Percentiles rank a stretch among this genome's conserved stretches.
phyloP scores from a whole-genome alignment of 2,113 vertebrate genomes.

The Oncorhynchus gorbuscha region DNA sequence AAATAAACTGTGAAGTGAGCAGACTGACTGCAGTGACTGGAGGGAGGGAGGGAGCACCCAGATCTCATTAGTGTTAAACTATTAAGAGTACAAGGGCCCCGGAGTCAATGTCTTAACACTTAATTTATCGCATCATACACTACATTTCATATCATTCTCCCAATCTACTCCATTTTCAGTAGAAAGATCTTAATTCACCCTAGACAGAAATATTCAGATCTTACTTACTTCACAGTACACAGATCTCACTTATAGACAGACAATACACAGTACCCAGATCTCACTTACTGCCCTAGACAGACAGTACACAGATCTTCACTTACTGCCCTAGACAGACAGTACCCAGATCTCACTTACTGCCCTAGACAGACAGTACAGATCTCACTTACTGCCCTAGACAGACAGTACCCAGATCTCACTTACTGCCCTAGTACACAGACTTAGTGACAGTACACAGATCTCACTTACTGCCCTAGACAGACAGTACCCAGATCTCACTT shows the following conservation, averaged over 20 bases:
- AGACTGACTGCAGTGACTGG: conserved; percentile 13
- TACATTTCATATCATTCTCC: neutral
- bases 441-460: conserved; percentile 13
- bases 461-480: conserved; percentile 4
- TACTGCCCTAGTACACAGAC: conserved; percentile 9
- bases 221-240: no score
- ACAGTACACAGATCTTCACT: no score
- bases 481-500: conserved; percentile 4
- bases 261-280: conserved; percentile 19
- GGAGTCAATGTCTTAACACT: conserved; percentile 49
- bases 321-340: neutral
- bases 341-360: conserved; percentile 13
- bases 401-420: neutral
- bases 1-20: conserved; percentile 54
- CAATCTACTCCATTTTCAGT: neutral
- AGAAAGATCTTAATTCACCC: no score
- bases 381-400: conserved; percentile 5
- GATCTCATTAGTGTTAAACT: conserved; percentile 69
- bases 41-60: conserved; percentile 40
- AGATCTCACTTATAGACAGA: neutral
- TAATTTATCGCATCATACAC: conserved; percentile 50
- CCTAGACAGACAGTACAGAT: conserved; percentile 8
- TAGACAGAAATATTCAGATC: neutral
- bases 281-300: neutral
- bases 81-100: conserved; percentile 51